Base-by-base conservation (phyloP, 2,888 invertebrate genomes). In the Acanthoscelides obtectus region DNA sequence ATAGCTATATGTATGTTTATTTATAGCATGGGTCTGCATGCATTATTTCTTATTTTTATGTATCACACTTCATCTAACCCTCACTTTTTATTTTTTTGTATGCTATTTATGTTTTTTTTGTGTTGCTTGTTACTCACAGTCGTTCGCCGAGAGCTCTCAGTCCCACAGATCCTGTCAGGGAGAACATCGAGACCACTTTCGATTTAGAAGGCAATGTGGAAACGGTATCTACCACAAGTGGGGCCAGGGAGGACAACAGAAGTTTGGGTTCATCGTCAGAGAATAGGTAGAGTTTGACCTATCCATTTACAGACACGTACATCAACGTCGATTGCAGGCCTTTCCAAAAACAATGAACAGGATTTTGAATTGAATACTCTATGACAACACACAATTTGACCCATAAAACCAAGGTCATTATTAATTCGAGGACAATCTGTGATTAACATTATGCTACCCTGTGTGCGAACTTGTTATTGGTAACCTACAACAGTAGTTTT, bases 141-240 rank as follows among this genome's bases (percentile, higher is more conserved):
- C 84, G 84, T 80, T 86, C 85, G 73, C 85, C 86, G 70, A 81
- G 85, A 72, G 84, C 85, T 69, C 80, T 85, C 76, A 85, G 85
- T 75, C 85, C 85, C n/a, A 81, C 82, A 22, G 85, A 85, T 66
- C 87, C 88, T 72, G 89, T 88, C 80, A 91, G 92, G 79, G 93
- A 93, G 84, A 93, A 92, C 86, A 93, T 92, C 83, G 93, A 92
- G 84, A 93, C 95, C 20, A 95, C 94, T 45, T 96, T 95, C 86
- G 97, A 96, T 85, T 89, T 95, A 80, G 96, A 97, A 83, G 96
- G 95, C 74, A 95, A 95, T 85, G 93, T 96, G 75, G 96, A 97
- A 85, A 96, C 97, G 3, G 92, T 95, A 80, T 95, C 95, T 78
- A 94, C 94, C 76, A 94, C 94, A 84, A 94, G 93, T 85, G 90